Base-by-base conservation (phyloP, 2,888 invertebrate genomes). In the Lepidochrysops patricia region DNA sequence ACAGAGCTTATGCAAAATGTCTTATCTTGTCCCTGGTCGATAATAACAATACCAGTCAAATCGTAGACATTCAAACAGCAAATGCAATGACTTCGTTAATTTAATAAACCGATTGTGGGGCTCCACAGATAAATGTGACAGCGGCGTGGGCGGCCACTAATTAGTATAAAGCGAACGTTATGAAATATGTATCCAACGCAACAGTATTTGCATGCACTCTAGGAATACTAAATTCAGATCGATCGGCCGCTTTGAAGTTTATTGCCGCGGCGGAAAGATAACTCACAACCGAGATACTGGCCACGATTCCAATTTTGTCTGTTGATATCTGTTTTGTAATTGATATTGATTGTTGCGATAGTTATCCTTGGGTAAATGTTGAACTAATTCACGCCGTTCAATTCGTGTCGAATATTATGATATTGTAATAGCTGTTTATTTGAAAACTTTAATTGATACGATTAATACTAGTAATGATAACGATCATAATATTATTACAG, bases 101-200 rank as follows among this genome's bases (percentile, higher is more conserved):
- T 43, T 52, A 52, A 52, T 27, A 15, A 52, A 27, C 52, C 43
- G 43, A 19, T 43, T 43, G 50, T 50, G 13, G n/a, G 26, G 23
- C 26, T 26, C 50, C 50, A 26, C 5, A n/a, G 50, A 50, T 50
- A 50, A 50, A 26, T 26, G 50, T 26, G 50, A 50, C 34, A 57
- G 58, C 49, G 23, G 34, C 64, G 72, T 76, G 74, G 78, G 79
- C 69, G 78, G 77, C 75, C 64, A 65, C 73, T 76, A 76, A 79
- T 78, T 77, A 77, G 71, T 64, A 67, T 70, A 66, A 67, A 69
- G 64, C 68, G 4, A 13, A 15, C 62, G 67, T 63, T 65, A 70
- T 70, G 73, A 70, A 75, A 76, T 75, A 74, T 74, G 74, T 72
- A 78, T 78, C 71, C 73, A 73, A 73, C 69, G 67, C 66, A 61